Evolutionary conservation across 1,140 invertebrate genomes (phyloP).

Genomic region (Tribolium castaneum): DNA sequence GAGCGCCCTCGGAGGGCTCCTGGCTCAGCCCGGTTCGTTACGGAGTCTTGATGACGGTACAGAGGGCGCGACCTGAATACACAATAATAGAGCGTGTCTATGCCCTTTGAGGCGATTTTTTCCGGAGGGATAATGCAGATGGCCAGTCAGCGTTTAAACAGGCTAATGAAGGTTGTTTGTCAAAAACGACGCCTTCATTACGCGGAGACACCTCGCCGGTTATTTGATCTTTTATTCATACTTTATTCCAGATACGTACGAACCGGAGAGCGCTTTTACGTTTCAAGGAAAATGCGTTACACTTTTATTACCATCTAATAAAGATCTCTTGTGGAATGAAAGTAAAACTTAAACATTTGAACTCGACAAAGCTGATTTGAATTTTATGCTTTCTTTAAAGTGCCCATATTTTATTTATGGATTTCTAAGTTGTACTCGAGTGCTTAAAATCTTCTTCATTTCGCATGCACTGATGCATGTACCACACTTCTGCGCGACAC

Average conservation of each 20-base stretch:
- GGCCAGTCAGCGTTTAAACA: constrained; percentile 18
- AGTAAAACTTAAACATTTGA: constrained; percentile 42
- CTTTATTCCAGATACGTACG: constrained; percentile 25
- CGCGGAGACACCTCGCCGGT: constrained; percentile 24
- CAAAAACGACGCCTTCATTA: constrained; percentile 36
- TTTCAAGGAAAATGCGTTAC: constrained; percentile 38
- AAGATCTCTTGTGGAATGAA: constrained; percentile 40
- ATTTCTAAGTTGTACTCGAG: constrained; percentile 28
- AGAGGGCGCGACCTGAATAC: constrained; percentile 47
- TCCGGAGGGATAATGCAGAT: constrained; percentile 9
- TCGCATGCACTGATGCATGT: constrained; percentile 16
- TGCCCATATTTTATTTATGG: constrained; percentile 33
- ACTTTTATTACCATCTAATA: constrained; percentile 45
- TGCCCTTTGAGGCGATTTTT: constrained; percentile 18
- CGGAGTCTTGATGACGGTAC: constrained; percentile 49
- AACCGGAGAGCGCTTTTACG: constrained; percentile 32
- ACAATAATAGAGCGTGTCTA: constrained; percentile 44
- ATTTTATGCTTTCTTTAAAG: constrained; percentile 32
- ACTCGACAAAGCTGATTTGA: constrained; percentile 40
- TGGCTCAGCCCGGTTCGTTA: constrained; percentile 48
- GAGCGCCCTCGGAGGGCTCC: constrained; percentile 37
- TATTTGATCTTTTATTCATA: constrained; percentile 47
- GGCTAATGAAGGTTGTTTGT: constrained; percentile 21
- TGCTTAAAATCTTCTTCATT: constrained; percentile 22
- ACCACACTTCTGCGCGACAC: not conserved